Base-by-base conservation (phyloP, 2,888 invertebrate species). In the Dryocosmus kuriphilus region DNA sequence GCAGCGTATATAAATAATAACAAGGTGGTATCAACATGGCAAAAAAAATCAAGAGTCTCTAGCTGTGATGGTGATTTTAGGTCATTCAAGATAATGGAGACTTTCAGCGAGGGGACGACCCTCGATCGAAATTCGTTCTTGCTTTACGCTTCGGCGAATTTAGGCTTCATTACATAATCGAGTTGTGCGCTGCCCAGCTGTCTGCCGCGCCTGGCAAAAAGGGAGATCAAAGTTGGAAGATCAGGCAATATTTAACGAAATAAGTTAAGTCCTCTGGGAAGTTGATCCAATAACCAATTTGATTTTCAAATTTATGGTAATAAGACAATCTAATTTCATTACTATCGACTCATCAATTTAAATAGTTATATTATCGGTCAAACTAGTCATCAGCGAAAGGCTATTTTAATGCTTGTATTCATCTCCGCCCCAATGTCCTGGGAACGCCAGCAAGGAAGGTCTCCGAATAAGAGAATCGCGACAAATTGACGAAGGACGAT, bases 111-210 rank as follows among this genome's bases (percentile, higher is more conserved):
- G 74, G 63, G 65, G 38, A 27, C 35, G 51, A 57, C 35, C 46
- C 46, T 62, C 62, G 76, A 57, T 46, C 61, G 65, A 60, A 63
- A n/a, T n/a, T 74, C 35, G 71, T 73, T 78, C 77, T 80, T 76
- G 80, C 77, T 77, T 76, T 57, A 78, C 74, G 80, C 77, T 77
- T 62, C 57, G 74, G 30, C 77, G 75, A 74, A 77, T 80, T 80
- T 82, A 83, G 81, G 83, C 81, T 82, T 84, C 84, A 82, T 88
- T 85, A 86, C 85, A 86, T 83, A 88, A 89, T 86, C 83, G 83
- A 83, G 82, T 82, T 63, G 79, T 80, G 78, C 86, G 88, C 86
- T 87, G 85, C 85, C 87, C 88, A 88, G 89, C 89, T 89, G 88
- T 88, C 85, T 84, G 82, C 82, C 82, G 80, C 67, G 27, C 27